Conservation (phyloP, 1,140 invertebrate species). For the Brachionus rubens region DNA sequence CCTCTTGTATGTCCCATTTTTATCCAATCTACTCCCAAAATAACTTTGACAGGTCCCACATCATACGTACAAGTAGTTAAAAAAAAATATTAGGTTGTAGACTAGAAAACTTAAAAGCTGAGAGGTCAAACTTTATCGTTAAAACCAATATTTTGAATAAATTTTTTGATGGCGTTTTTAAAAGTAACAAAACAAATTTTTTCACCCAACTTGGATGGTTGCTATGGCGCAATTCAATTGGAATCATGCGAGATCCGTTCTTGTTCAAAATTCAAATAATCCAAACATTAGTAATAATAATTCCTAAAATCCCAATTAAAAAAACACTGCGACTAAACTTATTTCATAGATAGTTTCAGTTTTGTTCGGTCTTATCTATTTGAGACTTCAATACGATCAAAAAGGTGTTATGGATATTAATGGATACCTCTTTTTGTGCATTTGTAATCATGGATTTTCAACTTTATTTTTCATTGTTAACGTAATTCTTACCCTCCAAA, state of each 20-base stretch:
- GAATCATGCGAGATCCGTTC: slow-evolving; percentile 16
- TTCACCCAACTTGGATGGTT: slow-evolving; percentile 24
- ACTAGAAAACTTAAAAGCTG: too few species aligned
- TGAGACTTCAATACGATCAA: slow-evolving; percentile 28
- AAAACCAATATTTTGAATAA: too few species aligned
- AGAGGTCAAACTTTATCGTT: too few species aligned
- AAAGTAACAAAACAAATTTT: slow-evolving; percentile 31
- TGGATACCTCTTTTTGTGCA: slow-evolving; percentile 28
- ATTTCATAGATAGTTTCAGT: slow-evolving; percentile 14
- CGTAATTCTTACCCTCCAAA: slow-evolving; percentile 11
- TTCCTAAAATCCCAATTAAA: too few species aligned
- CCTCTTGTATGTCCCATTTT: too few species aligned
- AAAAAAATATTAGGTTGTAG: too few species aligned
- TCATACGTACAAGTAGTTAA: too few species aligned
- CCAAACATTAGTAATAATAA: slow-evolving; percentile 49
- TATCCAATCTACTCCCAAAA: too few species aligned
- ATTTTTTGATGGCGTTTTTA: not conserved
- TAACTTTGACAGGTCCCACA: too few species aligned
- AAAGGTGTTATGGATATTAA: slow-evolving; percentile 39
- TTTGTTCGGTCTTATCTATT: slow-evolving; percentile 36
- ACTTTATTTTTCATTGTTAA: slow-evolving; percentile 47
- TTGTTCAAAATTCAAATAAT: slow-evolving; percentile 36
- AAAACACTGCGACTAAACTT: too few species aligned
- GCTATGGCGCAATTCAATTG: slow-evolving; percentile 28
- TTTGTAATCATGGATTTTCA: slow-evolving; percentile 62